Evolutionary conservation across 2,113 vertebrate species (phyloP).

Genomic region (Cryptoleucopteryx plumbea): DNA sequence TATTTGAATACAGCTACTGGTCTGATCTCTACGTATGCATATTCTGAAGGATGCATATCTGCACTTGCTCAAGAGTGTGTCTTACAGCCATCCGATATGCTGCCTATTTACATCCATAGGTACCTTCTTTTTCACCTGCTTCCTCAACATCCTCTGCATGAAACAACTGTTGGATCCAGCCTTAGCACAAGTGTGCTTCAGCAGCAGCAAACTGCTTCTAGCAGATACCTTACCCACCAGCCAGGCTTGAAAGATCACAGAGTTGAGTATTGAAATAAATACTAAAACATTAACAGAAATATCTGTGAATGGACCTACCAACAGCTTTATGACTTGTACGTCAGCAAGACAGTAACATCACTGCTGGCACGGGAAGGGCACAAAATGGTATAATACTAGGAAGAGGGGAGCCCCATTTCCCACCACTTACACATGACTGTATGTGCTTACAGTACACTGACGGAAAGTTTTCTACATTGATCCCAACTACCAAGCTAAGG

Average conservation of each 20-base stretch:
- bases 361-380: neutral
- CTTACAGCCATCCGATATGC: neutral
- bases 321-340: neutral
- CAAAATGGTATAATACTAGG: too few species aligned
- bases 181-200: neutral
- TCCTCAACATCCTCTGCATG: neutral
- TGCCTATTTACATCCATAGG: neutral
- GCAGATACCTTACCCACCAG: neutral
- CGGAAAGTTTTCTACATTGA: neutral
- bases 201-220: neutral
- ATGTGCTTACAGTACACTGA: neutral
- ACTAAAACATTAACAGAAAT: neutral
- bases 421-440: neutral
- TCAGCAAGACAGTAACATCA: neutral
- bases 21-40: neutral
- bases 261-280: neutral
- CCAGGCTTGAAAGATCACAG: neutral
- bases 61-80: neutral
- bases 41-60: neutral
- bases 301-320: neutral
- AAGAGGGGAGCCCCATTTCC: neutral
- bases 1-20: neutral
- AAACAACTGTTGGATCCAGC: neutral
- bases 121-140: neutral
- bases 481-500: neutral